Evolutionary conservation across 2,113 vertebrate genomes (phyloP), one percentile per base, ranked within the genome.

Genomic region (Colistium nudipinnis): DNA sequence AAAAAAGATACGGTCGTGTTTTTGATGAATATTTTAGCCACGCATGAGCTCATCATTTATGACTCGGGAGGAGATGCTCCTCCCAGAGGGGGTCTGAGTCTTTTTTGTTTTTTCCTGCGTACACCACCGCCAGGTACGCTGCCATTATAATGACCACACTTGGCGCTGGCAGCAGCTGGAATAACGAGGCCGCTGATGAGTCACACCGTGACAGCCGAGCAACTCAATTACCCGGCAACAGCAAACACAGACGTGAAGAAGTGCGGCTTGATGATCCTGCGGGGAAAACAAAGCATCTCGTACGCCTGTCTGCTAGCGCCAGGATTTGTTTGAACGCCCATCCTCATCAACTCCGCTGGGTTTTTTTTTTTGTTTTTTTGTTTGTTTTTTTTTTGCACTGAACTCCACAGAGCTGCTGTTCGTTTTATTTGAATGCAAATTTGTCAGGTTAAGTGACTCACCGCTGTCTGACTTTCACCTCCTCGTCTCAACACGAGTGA

Each of bases 161-260:
- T 11, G 1, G 62, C 41, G 73, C 59, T 54, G 62, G 35, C 45
- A 61, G 61, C 47, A 57, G 31, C 62, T 35, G 64, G 75, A 74
- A 80, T 88, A 86, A 90, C 80, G 81, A 84, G n/a, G 81, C 43
- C 12, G 14, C 80, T 83, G 87, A 85, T 84, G 80, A 86, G 79
- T 80, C 73, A 69, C 52, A 52, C 78, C 36, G 14, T 60, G 67
- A 84, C 68, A 52, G 77, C 56, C 17, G 53, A n/a, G 83, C 79
- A 74, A 83, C 76, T 87, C 81, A 87, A 87, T 90, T 88, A 90
- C 78, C 70, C 70, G 9, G 56, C 57, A 49, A 74, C 76, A 77
- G 66, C 79, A 82, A 82, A 78, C 76, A 53, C 28, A 44, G 68
- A 59, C 17, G 45, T 31, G 71, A 51, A 66, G 70, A 44, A 62